These are phyloP conservation scores for Muscidifurax raptorellus DNA, from an alignment of 1,140 invertebrate species.

Conservation along the genomic window DNA sequence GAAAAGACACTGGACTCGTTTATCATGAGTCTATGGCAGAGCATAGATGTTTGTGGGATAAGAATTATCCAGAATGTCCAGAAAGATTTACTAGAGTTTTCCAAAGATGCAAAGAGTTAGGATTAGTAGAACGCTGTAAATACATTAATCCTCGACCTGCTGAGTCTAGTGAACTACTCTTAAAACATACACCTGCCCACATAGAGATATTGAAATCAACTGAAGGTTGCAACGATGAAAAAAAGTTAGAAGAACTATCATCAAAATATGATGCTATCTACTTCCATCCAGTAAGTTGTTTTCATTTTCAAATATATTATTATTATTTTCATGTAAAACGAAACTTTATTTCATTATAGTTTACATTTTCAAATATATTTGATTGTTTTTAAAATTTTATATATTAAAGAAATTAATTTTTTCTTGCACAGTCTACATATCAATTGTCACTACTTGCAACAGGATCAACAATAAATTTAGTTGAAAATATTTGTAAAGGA, in stretches of 20 bases:
- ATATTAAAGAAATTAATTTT: conserved; percentile 50
- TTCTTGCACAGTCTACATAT: conserved; percentile 84
- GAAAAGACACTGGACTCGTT: conserved; percentile 84
- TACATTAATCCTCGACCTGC: conserved; percentile 78
- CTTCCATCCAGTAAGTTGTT: conserved; percentile 85
- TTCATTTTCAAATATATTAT: conserved; percentile 6
- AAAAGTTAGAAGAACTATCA: conserved; percentile 83
- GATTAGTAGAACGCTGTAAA: conserved; percentile 83
- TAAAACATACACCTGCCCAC: conserved; percentile 80
- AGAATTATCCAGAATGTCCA: conserved; percentile 88
- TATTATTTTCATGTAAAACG: too few relatives aligned
- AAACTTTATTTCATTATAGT: too few relatives aligned
- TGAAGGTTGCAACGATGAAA: conserved; percentile 76
- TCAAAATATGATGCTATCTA: conserved; percentile 91
- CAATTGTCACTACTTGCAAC: conserved; percentile 84
- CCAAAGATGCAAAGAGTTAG: conserved; percentile 85
- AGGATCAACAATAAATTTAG: conserved; percentile 88
- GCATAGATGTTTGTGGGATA: conserved; percentile 90
- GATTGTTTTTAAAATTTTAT: background rate
- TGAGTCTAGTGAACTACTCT: conserved; percentile 83
- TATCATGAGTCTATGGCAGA: conserved; percentile 87
- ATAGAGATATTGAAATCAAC: conserved; percentile 82
- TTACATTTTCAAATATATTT: conserved; percentile 8
- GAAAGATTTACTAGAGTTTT: conserved; percentile 83
- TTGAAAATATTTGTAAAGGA: conserved; percentile 82